These are phyloP conservation scores for Neostethus bicornis DNA, from an alignment of 2,797 vertebrate species.

Conservation along the genomic window DNA sequence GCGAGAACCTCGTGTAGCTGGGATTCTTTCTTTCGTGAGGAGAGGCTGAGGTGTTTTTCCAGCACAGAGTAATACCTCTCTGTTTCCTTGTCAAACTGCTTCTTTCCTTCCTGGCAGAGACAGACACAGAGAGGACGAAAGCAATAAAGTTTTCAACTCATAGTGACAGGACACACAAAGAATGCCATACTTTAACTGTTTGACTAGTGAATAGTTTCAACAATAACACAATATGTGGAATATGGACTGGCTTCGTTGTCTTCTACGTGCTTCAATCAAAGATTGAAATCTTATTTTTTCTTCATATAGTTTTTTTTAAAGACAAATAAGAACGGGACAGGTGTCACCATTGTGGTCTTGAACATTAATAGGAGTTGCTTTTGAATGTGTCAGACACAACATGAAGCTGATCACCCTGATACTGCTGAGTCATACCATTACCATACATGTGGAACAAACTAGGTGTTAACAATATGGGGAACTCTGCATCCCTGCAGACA, in stretches of 20 bases:
- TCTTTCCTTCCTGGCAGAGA: conserved; percentile 88
- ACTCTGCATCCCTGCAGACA: neutral
- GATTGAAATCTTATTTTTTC: neutral
- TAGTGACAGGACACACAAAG: neutral
- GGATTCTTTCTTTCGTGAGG: conserved; percentile 96
- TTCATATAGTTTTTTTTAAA: neutral
- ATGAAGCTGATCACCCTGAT: neutral
- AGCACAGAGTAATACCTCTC: conserved; percentile 96
- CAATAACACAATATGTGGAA: neutral
- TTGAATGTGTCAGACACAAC: neutral
- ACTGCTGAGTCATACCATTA: neutral
- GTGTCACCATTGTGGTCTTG: neutral
- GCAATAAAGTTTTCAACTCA: neutral
- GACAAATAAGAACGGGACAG: neutral
- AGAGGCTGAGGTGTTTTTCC: conserved; percentile 96
- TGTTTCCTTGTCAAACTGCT: conserved; percentile 99
- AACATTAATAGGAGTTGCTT: neutral
- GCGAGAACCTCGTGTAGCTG: conserved; percentile 87
- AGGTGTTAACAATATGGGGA: neutral
- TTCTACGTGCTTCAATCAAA: neutral
- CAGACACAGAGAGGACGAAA: conserved; percentile 19
- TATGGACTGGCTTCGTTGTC: neutral
- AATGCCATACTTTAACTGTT: neutral
- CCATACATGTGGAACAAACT: neutral
- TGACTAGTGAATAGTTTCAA: neutral